These are phyloP conservation scores for Antennarius striatus DNA, from an alignment of 2,113 vertebrate species.

Conservation along the genomic window DNA sequence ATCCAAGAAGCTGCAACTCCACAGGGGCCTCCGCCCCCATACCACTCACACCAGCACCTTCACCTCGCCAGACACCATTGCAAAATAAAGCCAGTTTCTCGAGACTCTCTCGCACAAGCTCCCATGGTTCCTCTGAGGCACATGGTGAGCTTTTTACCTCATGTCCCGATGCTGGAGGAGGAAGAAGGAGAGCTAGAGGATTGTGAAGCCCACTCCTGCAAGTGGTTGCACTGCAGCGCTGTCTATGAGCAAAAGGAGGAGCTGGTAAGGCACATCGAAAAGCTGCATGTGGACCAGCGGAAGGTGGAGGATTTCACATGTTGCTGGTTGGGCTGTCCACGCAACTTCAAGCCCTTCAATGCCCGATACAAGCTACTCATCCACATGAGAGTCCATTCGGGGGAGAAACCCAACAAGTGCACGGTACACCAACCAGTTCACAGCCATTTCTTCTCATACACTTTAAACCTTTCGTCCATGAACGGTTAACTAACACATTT, in stretches of 20 bases:
- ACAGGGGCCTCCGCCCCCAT: slow-evolving; percentile 86
- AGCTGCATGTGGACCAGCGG: slow-evolving; percentile 91
- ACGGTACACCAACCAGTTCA: slow-evolving; percentile 79
- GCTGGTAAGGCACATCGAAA: slow-evolving; percentile 93
- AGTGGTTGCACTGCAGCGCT: slow-evolving; percentile 87
- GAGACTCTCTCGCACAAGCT: slow-evolving; percentile 32
- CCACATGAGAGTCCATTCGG: slow-evolving; percentile 96
- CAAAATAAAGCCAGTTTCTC: slow-evolving; percentile 60
- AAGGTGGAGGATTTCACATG: slow-evolving; percentile 95
- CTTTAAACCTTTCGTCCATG: too few relatives aligned
- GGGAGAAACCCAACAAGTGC: slow-evolving; percentile 98
- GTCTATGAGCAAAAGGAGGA: slow-evolving; percentile 91
- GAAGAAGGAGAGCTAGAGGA: slow-evolving; percentile 86
- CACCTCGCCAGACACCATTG: slow-evolving; percentile 56
- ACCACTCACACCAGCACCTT: slow-evolving; percentile 83
- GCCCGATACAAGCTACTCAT: slow-evolving; percentile 73
- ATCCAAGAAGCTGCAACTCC: slow-evolving; percentile 58
- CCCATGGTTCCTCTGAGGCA: slow-evolving; percentile 50
- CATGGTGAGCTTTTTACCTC: slow-evolving; percentile 61
- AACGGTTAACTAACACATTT: too few relatives aligned
- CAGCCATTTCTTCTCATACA: too few relatives aligned
- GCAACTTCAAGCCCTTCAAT: slow-evolving; percentile 93
- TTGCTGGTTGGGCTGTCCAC: slow-evolving; percentile 91
- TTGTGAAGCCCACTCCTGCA: slow-evolving; percentile 82
- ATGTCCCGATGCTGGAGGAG: slow-evolving; percentile 79